Evolutionary conservation across 2,113 vertebrate species (phyloP).

Genomic region (Smithornis capensis): DNA sequence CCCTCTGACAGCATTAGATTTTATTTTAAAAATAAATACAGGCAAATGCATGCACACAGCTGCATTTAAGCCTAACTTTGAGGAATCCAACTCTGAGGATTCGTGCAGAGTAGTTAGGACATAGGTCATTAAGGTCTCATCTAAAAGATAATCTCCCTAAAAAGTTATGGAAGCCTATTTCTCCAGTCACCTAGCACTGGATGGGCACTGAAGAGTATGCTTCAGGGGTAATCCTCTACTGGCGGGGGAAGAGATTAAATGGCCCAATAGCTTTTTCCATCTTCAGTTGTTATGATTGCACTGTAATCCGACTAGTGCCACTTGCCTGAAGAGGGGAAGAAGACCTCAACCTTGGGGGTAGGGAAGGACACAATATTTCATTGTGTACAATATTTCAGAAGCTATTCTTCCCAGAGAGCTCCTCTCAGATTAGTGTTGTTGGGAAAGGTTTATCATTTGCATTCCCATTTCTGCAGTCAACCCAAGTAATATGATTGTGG

Average conservation of each 20-base stretch:
- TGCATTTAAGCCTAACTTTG: slow-evolving; percentile 37
- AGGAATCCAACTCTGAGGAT: slow-evolving; percentile 38
- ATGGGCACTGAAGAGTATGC: slow-evolving; percentile 49
- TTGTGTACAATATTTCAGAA: slow-evolving; percentile 52
- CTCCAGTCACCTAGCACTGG: slow-evolving; percentile 39
- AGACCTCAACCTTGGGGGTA: slow-evolving; percentile 18
- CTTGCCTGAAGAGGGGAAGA: slow-evolving; percentile 29
- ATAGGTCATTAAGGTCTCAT: slow-evolving; percentile 39
- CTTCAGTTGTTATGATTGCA: slow-evolving; percentile 59
- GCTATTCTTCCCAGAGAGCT: slow-evolving; percentile 33
- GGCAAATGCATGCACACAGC: slow-evolving; percentile 44
- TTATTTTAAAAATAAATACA: slow-evolving; percentile 13
- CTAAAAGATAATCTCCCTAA: slow-evolving; percentile 66
- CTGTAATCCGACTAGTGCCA: slow-evolving; percentile 62
- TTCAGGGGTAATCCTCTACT: slow-evolving; percentile 61
- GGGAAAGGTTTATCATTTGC: slow-evolving; percentile 46
- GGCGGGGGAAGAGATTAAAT: slow-evolving; percentile 64
- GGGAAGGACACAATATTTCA: slow-evolving; percentile 47
- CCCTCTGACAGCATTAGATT: background rate
- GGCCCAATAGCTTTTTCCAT: slow-evolving; percentile 56
- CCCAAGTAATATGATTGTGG: slow-evolving; percentile 52
- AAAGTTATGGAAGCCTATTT: slow-evolving; percentile 48
- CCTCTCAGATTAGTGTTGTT: slow-evolving; percentile 48
- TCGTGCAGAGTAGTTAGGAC: slow-evolving; percentile 32
- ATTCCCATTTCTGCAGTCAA: slow-evolving; percentile 47